Evolutionary conservation across 2,888 invertebrate species (phyloP), one percentile per base, ranked within the genome.

Genomic region (Eilema griseolum): DNA sequence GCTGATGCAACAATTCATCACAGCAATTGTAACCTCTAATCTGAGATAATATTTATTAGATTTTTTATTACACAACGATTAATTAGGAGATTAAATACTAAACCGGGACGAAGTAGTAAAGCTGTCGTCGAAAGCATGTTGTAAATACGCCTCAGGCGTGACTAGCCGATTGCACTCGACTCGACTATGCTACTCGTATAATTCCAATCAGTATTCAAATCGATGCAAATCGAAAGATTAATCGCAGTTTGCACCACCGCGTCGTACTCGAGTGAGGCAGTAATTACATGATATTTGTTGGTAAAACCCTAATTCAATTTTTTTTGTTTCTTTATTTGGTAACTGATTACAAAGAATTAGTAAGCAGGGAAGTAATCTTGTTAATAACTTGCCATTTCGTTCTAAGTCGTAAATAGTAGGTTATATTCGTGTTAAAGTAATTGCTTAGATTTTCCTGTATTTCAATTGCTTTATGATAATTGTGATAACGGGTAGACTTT

Each of bases 141-240:
- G 85, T 83, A 85, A 86, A 82, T 81, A 81, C 82, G 85, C 86
- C 82, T 70, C 80, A 77, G 86, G 86, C 87, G 85, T 85, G 86
- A 85, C 86, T 76, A 81, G 76, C 83, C 87, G 86, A 88, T 88
- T 87, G 89, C 89, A 86, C 80, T 84, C 80, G 79, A 77, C 78
- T 77, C 65, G 74, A 67, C 63, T 73, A 75, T 59, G 83, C 76
- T 73, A 83, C 82, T 85, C 85, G 86, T 87, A 88, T 90, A 91
- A 91, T 90, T 89, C 90, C 90, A 92, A 92, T 93, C 92, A 91
- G 88, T 90, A 92, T 92, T 92, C 91, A 93, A 92, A 93, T 93
- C 90, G 88, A 92, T 92, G 92, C 90, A 91, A 91, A 93, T 91
- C 89, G 88, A 91, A 90, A 91, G 90, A 93, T 92, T 90, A 91